These are phyloP conservation scores for Drosophila mojavensis DNA, from an alignment of 1,140 invertebrate genomes.

Conservation along the genomic window DNA sequence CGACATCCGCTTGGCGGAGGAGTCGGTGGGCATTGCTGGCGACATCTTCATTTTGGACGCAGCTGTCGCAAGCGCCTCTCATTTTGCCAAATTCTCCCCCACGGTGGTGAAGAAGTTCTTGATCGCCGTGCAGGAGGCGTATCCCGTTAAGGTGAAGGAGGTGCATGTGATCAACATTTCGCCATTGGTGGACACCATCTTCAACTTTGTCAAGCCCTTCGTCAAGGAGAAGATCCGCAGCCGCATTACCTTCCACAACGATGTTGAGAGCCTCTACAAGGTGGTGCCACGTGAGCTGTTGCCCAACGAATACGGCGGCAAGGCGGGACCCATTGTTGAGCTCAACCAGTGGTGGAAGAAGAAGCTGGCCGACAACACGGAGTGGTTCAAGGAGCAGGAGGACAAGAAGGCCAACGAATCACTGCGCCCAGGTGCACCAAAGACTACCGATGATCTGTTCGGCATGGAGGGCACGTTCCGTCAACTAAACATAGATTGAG, in stretches of 20 bases:
- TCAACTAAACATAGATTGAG: slow-evolving; percentile 90
- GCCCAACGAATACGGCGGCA: slow-evolving; percentile 91
- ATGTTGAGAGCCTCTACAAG: slow-evolving; percentile 90
- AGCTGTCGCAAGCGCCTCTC: slow-evolving; percentile 88
- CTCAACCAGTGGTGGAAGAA: slow-evolving; percentile 90
- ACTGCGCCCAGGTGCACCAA: slow-evolving; percentile 90
- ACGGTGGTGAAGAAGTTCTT: slow-evolving; percentile 91
- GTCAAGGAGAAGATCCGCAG: slow-evolving; percentile 93
- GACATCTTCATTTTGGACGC: slow-evolving; percentile 93
- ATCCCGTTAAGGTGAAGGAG: slow-evolving; percentile 93
- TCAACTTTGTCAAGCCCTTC: slow-evolving; percentile 93
- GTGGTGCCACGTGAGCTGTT: slow-evolving; percentile 91
- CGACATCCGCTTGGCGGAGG: slow-evolving; percentile 90
- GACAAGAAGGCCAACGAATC: slow-evolving; percentile 89
- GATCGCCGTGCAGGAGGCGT: slow-evolving; percentile 92
- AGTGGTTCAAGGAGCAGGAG: slow-evolving; percentile 91
- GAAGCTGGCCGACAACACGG: slow-evolving; percentile 89
- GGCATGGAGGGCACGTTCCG: slow-evolving; percentile 93
- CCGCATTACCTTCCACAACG: slow-evolving; percentile 91
- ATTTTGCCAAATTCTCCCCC: slow-evolving; percentile 91
- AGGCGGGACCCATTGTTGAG: slow-evolving; percentile 88
- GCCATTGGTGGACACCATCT: slow-evolving; percentile 91
- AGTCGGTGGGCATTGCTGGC: slow-evolving; percentile 90
- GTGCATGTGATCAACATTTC: slow-evolving; percentile 94
- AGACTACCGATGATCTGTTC: slow-evolving; percentile 91